Base-by-base conservation (phyloP, 1,140 invertebrate species). In the Diabrotica virgifera region DNA sequence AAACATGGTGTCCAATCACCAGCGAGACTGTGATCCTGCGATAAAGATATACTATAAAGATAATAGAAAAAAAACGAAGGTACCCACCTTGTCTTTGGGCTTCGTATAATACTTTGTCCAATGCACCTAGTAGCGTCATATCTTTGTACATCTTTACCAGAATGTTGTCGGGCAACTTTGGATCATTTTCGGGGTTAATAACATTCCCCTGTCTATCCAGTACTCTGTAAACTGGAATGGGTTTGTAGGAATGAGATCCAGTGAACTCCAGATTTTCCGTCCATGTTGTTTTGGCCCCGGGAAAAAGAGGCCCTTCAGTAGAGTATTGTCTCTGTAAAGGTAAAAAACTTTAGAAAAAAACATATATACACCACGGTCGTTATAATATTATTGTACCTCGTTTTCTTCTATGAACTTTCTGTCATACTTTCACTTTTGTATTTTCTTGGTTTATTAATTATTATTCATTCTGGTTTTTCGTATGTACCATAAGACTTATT, bases 61-160 rank as follows among this genome's bases (percentile, higher is more conserved):
- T 24, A 24, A 4, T 24, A 24, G 24, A 4, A 4, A 24, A 24
- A 46, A 46, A 6, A 8, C 40, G 8, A 10, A 5, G 4, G 8
- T n/a, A 10, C 40, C 40, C 5, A 46, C 40, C 52, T 84, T 99
- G 97, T 71, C 96, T 85, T 80, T 99, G 98, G 66, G 95, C 97
- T 81, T 99, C 97, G 74, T 99, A 99, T 50, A 99, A 79, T 70
- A 99, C 95, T 76, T 91, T 90, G 78, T 99, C 98, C 93, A 99
- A 94, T 9, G 90, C 88, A 76, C 90, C 95, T 4, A 99, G 77
- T 10, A 91, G 82, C 3, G 90, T 85, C 97, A 99, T 99, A 59
- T 87, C 86, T 74, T 87, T 86, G 72, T 95, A 96, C 88, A 96
- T 94, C 80, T 92, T 90, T 10, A 90, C 74, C 5, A 96, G 77